A percentile compares a stretch with the other conserved stretches of the same genome.
These are phyloP conservation scores for Moxostoma hubbsi DNA, from an alignment of 2,797 vertebrate species.

Conservation along the genomic window DNA sequence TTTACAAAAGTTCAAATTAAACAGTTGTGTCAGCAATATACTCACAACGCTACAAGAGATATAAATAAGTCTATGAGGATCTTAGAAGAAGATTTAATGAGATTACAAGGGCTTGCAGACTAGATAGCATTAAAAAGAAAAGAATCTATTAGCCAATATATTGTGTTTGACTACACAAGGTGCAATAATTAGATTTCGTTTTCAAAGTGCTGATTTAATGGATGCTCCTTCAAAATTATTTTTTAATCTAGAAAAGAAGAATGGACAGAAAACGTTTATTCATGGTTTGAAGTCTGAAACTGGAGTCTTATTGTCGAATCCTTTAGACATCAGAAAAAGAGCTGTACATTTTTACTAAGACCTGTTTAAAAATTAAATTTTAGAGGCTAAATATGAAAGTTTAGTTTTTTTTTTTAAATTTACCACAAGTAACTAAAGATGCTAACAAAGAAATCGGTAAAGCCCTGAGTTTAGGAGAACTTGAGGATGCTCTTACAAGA, in stretches of 20 bases:
- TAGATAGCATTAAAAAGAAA: not conserved
- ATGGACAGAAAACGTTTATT: too few species aligned
- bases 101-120: not conserved
- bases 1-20: too few species aligned
- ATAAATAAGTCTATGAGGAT: too few species aligned
- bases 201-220: not conserved
- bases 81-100: not conserved
- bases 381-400: not conserved
- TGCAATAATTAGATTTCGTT: not conserved
- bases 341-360: not conserved
- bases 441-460: too few species aligned
- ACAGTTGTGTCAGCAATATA: too few species aligned
- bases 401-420: not conserved
- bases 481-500: too few species aligned
- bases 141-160: not conserved
- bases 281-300: too few species aligned
- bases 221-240: too few species aligned
- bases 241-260: too few species aligned
- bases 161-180: not conserved
- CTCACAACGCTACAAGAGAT: too few species aligned
- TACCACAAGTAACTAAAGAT: not conserved
- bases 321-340: not conserved
- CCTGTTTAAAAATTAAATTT: not conserved
- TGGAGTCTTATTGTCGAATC: too few species aligned
- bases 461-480: too few species aligned